phyloP scores from a whole-genome alignment of 2,113 vertebrate species.

The Amazona guildingii region DNA sequence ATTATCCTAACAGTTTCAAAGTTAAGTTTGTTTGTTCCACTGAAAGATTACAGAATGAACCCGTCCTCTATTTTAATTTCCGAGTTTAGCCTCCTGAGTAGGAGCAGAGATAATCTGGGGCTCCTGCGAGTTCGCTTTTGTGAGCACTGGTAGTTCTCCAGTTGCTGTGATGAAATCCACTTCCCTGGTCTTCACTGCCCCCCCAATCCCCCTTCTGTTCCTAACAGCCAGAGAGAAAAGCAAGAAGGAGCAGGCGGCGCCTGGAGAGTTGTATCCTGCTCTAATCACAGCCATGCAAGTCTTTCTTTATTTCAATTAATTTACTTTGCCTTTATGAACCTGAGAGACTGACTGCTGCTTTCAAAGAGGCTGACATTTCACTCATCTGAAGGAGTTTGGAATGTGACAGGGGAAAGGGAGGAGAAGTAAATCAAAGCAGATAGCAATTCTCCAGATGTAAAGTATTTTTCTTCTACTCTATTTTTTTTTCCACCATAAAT shows the following conservation, averaged over 20 bases:
- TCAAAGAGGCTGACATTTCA: slow-evolving; percentile 79
- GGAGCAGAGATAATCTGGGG: neutral
- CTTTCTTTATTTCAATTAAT: slow-evolving; percentile 77
- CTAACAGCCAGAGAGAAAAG: slow-evolving; percentile 36
- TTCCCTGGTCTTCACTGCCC: neutral
- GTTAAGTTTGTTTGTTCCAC: neutral
- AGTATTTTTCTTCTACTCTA: slow-evolving; percentile 77
- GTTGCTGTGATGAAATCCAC: neutral
- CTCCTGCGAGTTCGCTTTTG: neutral
- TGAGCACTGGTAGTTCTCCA: neutral
- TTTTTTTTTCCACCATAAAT: slow-evolving; percentile 73
- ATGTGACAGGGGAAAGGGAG: slow-evolving; percentile 86
- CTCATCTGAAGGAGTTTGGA: slow-evolving; percentile 81
- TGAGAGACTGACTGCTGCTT: slow-evolving; percentile 73
- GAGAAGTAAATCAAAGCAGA: slow-evolving; percentile 84
- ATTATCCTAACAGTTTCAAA: neutral
- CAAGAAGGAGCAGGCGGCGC: slow-evolving; percentile 24
- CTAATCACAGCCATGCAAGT: slow-evolving; percentile 66
- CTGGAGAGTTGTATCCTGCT: slow-evolving; percentile 57
- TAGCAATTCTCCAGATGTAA: slow-evolving; percentile 85
- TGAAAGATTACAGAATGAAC: neutral
- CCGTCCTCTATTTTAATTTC: neutral
- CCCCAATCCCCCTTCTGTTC: neutral
- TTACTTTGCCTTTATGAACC: slow-evolving; percentile 82
- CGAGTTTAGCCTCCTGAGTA: neutral